Base-by-base conservation (phyloP, 2,113 vertebrate species). In the Telmatochromis sp. region DNA sequence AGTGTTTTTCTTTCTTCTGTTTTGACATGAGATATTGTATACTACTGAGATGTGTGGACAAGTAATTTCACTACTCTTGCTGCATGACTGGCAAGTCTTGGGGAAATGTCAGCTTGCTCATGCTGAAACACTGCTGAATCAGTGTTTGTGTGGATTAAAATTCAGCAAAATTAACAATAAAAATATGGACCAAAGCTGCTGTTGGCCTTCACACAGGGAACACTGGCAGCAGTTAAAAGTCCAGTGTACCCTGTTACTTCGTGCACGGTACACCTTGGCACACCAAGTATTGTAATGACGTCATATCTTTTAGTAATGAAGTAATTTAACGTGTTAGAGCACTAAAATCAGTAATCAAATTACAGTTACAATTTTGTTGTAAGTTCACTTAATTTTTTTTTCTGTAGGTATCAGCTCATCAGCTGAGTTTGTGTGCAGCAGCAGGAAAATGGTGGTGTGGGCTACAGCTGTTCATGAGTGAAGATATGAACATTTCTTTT, bases 71-170 rank as follows among this genome's bases (percentile, higher is more conserved):
- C 37, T n/a, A 51, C 70, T 7, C 28, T 54, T 37, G 54, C 23
- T 78, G 84, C 82, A 70, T 80, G 85, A 81, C 81, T 82, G 63
- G 53, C 5, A 63, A 37, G 45, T 86, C 87, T 55, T 78, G 8
- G 35, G 87, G 63, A 90, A 93, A 91, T 91, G 89, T 87, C 89
- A 89, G 88, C 60, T 35, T 33, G 31, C 9, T 83, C 85, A 49
- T 45, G 85, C 86, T 79, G 40, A 89, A 83, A 79, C 51, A 28
- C 23, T 70, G 23, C 37, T 49, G 15, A 78, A 79, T 68, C 51
- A 19, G 13, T 40, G n/a, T 55, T 51, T 12, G 6, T 37, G 80
- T 58, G 23, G 23, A 19, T 21, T 17, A 17, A 54, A 57, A 35
- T 80, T 83, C 42, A 63, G 51, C 57, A 14, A 80, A 75, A 58